A percentile compares a stretch with the other conserved stretches of the same genome.
Conservation (phyloP, 2,113 vertebrate genomes). For the Murina feae region DNA sequence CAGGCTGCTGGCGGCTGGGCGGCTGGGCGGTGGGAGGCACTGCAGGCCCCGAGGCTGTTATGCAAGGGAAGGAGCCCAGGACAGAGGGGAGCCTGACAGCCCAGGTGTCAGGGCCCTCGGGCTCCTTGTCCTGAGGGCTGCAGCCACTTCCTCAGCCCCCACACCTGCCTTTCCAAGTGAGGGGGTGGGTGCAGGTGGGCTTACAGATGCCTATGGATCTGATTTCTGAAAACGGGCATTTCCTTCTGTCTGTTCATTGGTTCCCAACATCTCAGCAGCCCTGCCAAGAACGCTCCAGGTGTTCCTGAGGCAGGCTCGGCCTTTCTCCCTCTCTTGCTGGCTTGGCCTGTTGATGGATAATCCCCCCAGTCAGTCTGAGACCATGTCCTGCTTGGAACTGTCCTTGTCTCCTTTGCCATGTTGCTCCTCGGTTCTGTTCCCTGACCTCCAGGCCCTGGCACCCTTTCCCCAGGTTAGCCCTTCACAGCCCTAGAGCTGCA, state of each 20-base stretch:
- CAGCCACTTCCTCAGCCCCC: background rate
- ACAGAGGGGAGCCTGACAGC: no score
- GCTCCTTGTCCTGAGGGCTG: background rate
- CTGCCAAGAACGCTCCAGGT: background rate
- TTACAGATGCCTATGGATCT: background rate
- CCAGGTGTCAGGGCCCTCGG: background rate
- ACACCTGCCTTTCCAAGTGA: background rate
- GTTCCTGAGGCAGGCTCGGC: background rate
- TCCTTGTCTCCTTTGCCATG: background rate
- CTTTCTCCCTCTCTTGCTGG: background rate
- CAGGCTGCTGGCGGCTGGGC: background rate
- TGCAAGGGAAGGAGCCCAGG: no score
- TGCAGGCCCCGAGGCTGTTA: background rate
- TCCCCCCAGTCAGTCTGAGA: background rate
- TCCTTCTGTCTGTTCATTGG: background rate
- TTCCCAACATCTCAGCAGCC: background rate
- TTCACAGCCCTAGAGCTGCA: accelerated
- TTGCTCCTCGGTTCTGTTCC: background rate
- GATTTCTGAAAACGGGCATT: background rate
- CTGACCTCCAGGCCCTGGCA: background rate
- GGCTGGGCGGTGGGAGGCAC: accelerated
- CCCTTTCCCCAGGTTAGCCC: background rate
- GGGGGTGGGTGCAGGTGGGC: background rate
- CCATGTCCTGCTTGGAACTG: background rate
- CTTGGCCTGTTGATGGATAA: background rate